Conservation (phyloP, 2,888 invertebrate species). For the Elmis aenea region DNA sequence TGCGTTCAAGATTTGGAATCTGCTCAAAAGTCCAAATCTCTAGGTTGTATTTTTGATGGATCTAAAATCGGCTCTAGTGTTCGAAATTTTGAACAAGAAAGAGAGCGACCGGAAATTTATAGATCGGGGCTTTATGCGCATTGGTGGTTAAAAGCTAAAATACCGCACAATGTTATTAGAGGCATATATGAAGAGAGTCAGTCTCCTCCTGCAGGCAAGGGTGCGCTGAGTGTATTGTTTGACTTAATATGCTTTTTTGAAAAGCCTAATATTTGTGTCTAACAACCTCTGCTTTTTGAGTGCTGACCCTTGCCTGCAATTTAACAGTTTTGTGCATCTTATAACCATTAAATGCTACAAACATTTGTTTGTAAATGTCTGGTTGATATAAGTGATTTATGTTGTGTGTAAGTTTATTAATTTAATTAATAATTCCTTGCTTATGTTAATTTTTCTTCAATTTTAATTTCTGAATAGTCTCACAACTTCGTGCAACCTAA, state of each 20-base stretch:
- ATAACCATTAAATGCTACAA: not conserved
- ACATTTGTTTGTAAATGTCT: not conserved
- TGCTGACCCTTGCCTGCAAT: conserved; percentile 18
- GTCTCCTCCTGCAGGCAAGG: conserved; percentile 46
- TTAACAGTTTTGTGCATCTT: conserved; percentile 1
- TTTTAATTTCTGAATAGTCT: too few relatives aligned
- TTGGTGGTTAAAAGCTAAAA: conserved; percentile 88
- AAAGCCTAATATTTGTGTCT: conserved; percentile 8
- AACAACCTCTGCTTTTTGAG: conserved; percentile 3
- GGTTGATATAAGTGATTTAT: too few relatives aligned
- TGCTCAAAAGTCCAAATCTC: conserved; percentile 36
- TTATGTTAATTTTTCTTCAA: too few relatives aligned
- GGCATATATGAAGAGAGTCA: conserved; percentile 44
- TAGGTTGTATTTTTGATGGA: conserved; percentile 22
- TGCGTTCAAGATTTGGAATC: conserved; percentile 8
- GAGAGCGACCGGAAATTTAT: conserved; percentile 56
- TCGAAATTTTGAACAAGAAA: conserved; percentile 29
- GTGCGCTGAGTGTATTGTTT: conserved; percentile 24
- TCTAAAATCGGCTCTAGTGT: conserved; percentile 5
- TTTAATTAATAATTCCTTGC: too few relatives aligned
- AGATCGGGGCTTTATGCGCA: conserved; percentile 84
- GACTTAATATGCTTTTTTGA: not conserved
- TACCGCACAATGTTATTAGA: conserved; percentile 59
- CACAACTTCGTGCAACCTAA: too few relatives aligned
- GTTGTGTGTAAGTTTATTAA: too few relatives aligned